Base-by-base conservation (phyloP, 2,113 vertebrate species). In the Edolisoma coerulescens region DNA sequence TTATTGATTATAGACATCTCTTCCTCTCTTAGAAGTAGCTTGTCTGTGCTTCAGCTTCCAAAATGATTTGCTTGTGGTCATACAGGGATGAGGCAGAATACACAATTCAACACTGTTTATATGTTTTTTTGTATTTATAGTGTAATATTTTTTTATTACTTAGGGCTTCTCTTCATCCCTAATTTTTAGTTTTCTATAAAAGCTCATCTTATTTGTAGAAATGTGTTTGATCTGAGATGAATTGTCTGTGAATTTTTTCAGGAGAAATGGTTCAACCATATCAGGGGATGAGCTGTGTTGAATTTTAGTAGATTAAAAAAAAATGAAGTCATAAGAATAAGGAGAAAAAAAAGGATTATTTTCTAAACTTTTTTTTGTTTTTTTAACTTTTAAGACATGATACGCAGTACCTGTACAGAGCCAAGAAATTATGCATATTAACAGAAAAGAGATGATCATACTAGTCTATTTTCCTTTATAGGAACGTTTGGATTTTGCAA, bases 401-500 rank as follows among this genome's bases (percentile, higher is more conserved):
- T 61, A 60, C 9, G 27, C 17, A 70, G 10, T 45, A 68, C 17
- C n/a, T 86, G 4, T 52, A 14, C 19, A 64, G 88, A 77, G 20
- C 11, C 30, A 79, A 74, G 52, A 84, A 70, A 32, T 87, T 28
- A 3, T 80, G 20, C 3, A 2, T 83, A 30, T 39, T 50, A 67
- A 41, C 65, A 37, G 54, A 73, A 85, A 76, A 81, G 42, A 50
- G 8, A n/a, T 64, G 16, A 64, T 87, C n/a, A 16, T 70, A 15
- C 11, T 27, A 53, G 53, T 69, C 15, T 77, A 0, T 91, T 92
- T 91, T 93, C 41, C 60, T 89, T 92, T 87, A 69, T 95, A 99
- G 99, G 99, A 99, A 98, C 98, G 99, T 94, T 99, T 99, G 97
- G 99, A 99, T 98, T 99, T 99, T 98, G 99, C 99, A 96, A 99